phyloP scores from a whole-genome alignment of 2,888 invertebrate genomes.

The Meghimatium bilineatum region DNA sequence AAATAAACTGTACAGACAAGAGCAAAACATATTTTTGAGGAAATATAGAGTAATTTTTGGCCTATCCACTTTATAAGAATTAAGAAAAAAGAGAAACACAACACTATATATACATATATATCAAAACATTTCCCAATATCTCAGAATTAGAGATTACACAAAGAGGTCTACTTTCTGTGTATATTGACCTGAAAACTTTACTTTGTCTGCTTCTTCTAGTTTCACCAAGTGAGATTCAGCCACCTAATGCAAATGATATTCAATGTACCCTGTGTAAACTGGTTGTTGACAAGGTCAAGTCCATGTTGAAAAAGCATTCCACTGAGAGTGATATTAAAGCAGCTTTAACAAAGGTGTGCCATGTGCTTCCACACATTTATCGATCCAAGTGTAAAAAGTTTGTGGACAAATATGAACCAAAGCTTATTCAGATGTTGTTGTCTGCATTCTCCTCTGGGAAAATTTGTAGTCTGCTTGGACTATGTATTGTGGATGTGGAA shows the following conservation, averaged over 20 bases:
- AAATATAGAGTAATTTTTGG: no score
- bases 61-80: no score
- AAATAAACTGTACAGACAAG: no score
- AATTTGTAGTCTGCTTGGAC: neutral
- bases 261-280: slow-evolving; percentile 85
- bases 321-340: slow-evolving; percentile 47
- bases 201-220: neutral
- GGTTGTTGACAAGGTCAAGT: slow-evolving; percentile 86
- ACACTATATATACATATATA: no score
- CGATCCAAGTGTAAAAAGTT: slow-evolving; percentile 84
- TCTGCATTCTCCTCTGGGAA: slow-evolving; percentile 11
- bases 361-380: slow-evolving; percentile 83
- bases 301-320: slow-evolving; percentile 76
- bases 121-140: no score
- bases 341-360: slow-evolving; percentile 44
- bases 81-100: no score
- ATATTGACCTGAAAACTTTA: neutral
- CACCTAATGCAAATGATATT: slow-evolving; percentile 71
- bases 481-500: neutral
- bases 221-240: neutral
- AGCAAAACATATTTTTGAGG: no score
- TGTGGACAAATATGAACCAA: slow-evolving; percentile 71
- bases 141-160: no score
- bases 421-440: slow-evolving; percentile 63
- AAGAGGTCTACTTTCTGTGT: no score